Evolutionary conservation across 2,888 invertebrate species (phyloP).

Genomic region (Suillia variegata): DNA sequence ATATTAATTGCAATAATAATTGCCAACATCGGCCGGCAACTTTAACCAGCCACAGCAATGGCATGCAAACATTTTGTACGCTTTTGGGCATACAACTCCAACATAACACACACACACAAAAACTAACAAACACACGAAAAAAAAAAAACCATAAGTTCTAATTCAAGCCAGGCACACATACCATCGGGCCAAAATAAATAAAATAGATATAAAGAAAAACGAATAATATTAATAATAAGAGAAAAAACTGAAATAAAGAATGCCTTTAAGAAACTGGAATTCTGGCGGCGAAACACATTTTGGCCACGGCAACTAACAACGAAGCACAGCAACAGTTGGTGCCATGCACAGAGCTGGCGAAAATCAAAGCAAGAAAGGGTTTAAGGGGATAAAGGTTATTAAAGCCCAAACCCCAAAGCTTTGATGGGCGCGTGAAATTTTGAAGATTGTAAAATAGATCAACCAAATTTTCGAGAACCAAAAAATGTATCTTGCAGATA

Average conservation of each 20-base stretch:
- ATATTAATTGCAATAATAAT: too few relatives aligned
- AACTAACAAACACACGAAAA: neutral
- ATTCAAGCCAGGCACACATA: neutral
- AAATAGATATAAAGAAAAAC: neutral
- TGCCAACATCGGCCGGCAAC: too few relatives aligned
- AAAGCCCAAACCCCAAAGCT: too few relatives aligned
- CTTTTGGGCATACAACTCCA: constrained; percentile 4
- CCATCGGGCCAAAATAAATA: neutral
- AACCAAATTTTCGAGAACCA: too few relatives aligned
- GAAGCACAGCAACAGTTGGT: neutral
- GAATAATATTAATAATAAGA: neutral
- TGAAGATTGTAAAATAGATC: too few relatives aligned
- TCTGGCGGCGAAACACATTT: constrained; percentile 8
- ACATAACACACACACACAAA: too few relatives aligned
- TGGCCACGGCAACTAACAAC: neutral
- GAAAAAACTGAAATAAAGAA: neutral
- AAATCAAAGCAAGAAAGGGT: too few relatives aligned
- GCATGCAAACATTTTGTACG: constrained; percentile 1
- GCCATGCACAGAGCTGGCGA: too few relatives aligned
- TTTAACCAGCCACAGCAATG: neutral
- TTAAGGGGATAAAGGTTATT: too few relatives aligned
- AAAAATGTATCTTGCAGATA: too few relatives aligned
- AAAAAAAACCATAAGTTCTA: neutral
- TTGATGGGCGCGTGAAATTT: too few relatives aligned
- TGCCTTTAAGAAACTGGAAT: constrained; percentile 2